These are phyloP conservation scores for Xiphophorus hellerii DNA, from an alignment of 2,113 vertebrate genomes.

Conservation along the genomic window DNA sequence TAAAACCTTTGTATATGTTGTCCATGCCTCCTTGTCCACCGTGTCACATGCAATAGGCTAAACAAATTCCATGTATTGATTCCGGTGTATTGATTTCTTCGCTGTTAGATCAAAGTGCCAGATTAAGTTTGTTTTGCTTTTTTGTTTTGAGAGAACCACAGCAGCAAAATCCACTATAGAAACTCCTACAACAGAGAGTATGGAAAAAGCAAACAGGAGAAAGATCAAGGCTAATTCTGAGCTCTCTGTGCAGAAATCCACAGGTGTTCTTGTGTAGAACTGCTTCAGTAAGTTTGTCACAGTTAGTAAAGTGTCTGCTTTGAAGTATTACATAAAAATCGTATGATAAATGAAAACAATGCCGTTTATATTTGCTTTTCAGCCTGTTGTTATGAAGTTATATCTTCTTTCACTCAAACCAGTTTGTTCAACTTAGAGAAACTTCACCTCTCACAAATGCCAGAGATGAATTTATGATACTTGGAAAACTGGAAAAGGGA, in stretches of 20 bases:
- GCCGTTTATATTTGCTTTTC: not conserved
- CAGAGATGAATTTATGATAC: not conserved
- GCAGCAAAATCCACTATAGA: not conserved
- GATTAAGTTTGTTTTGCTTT: not conserved
- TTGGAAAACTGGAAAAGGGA: not conserved
- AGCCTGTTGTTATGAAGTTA: not conserved
- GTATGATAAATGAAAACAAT: not conserved
- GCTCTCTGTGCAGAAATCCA: too few relatives aligned
- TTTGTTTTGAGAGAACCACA: not conserved
- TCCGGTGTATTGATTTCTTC: not conserved
- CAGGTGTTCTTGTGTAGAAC: not conserved
- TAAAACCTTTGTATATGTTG: not conserved
- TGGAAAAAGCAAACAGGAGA: not conserved
- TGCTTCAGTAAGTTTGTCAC: not conserved
- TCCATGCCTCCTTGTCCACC: not conserved
- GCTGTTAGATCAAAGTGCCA: not conserved
- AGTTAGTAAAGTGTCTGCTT: not conserved
- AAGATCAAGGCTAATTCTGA: not conserved
- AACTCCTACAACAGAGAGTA: not conserved
- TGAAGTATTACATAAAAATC: not conserved
- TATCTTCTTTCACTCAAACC: not conserved
- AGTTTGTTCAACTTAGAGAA: not conserved
- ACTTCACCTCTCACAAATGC: too few relatives aligned
- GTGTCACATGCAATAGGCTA: not conserved
- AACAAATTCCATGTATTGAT: not conserved